These are phyloP conservation scores for Steinernema hermaphroditum DNA, from an alignment of 2,888 invertebrate genomes.

Conservation along the genomic window DNA sequence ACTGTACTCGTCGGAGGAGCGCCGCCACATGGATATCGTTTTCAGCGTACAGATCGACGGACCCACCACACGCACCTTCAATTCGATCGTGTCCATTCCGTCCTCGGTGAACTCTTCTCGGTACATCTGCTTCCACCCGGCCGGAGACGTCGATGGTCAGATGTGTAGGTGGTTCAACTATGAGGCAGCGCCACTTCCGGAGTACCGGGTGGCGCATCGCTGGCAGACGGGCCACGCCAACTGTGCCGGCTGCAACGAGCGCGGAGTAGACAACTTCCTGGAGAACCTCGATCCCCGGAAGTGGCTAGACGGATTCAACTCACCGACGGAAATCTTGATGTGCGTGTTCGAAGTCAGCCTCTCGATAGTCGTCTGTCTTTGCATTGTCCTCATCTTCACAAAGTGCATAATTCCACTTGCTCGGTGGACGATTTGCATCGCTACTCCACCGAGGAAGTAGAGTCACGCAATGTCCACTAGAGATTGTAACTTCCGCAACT, in stretches of 20 bases:
- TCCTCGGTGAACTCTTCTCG: conserved; percentile 46
- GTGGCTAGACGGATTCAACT: conserved; percentile 55
- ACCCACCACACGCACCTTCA: conserved; percentile 22
- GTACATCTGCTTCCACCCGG: conserved; percentile 60
- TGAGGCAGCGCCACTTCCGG: conserved; percentile 35
- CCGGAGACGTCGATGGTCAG: conserved; percentile 46
- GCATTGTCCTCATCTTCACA: conserved; percentile 46
- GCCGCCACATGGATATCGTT: conserved; percentile 45
- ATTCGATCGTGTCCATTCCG: conserved; percentile 43
- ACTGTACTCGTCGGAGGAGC: conserved; percentile 43
- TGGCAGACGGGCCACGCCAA: conserved; percentile 45
- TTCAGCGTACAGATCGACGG: conserved; percentile 45
- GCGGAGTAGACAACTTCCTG: conserved; percentile 50
- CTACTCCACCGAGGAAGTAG: conserved; percentile 42
- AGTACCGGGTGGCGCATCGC: conserved; percentile 38
- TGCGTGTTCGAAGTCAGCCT: conserved; percentile 46
- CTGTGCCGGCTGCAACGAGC: conserved; percentile 58
- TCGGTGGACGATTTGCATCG: conserved; percentile 48
- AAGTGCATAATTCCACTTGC: conserved; percentile 55
- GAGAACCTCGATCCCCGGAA: conserved; percentile 47
- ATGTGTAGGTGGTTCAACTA: conserved; percentile 52
- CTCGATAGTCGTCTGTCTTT: conserved; percentile 41
- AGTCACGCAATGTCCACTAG: background rate
- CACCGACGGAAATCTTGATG: conserved; percentile 49
- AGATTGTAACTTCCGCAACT: background rate